phyloP scores from a whole-genome alignment of 2,797 vertebrate genomes.

The Valencia hispanica region DNA sequence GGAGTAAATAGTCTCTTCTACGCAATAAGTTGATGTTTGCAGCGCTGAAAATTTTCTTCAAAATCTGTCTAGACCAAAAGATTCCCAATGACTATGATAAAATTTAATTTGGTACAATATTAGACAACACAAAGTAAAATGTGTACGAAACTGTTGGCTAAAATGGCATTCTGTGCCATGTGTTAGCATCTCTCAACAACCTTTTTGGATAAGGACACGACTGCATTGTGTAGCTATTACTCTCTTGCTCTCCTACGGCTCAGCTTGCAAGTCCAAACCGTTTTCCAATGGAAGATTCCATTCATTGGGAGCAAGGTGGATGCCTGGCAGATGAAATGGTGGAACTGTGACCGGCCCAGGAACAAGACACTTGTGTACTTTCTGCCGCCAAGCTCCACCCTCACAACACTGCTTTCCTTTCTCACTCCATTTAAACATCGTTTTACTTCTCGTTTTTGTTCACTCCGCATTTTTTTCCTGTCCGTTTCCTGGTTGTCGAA shows the following conservation, averaged over 20 bases:
- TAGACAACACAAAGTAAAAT: not conserved
- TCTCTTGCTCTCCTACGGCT: conserved; percentile 11
- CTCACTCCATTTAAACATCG: conserved; percentile 17
- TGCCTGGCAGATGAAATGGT: not conserved
- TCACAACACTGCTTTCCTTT: not conserved
- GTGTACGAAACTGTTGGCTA: not conserved
- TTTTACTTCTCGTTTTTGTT: conserved; percentile 1
- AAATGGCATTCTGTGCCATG: not conserved
- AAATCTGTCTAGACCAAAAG: not conserved
- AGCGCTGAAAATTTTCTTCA: too few relatives aligned
- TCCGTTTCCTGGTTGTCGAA: conserved; percentile 7
- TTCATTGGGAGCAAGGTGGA: conserved; percentile 8
- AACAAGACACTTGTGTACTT: conserved; percentile 13
- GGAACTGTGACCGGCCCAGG: not conserved
- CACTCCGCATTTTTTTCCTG: not conserved
- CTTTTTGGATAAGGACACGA: conserved; percentile 26
- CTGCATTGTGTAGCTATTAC: conserved; percentile 30
- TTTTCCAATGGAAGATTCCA: conserved; percentile 36
- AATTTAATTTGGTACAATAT: not conserved
- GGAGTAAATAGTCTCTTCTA: too few relatives aligned
- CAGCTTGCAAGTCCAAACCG: conserved; percentile 10
- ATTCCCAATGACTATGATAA: not conserved
- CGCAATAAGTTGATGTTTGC: too few relatives aligned
- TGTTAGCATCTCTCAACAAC: not conserved
- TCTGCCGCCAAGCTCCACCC: conserved; percentile 10